phyloP scores from a whole-genome alignment of 2,113 vertebrate genomes.

The Podarcis cretensis region DNA sequence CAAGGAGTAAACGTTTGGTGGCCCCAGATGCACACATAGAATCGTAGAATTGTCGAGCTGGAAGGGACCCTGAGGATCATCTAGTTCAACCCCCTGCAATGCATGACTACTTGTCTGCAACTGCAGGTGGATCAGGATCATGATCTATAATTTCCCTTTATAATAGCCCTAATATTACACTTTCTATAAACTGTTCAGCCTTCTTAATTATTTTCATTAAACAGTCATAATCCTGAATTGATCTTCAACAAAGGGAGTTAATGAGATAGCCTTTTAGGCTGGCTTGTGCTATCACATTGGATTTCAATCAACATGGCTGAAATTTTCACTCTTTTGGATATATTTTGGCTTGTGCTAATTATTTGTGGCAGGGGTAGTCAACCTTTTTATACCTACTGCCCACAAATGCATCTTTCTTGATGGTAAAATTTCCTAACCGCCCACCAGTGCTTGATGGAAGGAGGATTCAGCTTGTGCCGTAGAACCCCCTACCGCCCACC shows the following conservation, averaged over 20 bases:
- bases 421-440: too few species aligned
- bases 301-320: not conserved
- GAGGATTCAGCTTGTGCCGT: too few species aligned
- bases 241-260: not conserved
- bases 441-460: too few species aligned
- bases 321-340: not conserved
- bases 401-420: too few species aligned
- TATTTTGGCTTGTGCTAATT: not conserved
- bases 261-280: not conserved
- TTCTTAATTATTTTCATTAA: not conserved
- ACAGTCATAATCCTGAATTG: not conserved
- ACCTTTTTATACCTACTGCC: too few species aligned
- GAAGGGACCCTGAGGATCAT: too few species aligned
- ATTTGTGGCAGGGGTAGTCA: not conserved
- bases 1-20: too few species aligned
- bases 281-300: not conserved
- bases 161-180: not conserved
- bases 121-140: not conserved
- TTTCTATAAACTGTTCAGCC: not conserved
- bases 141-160: not conserved
- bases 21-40: too few species aligned
- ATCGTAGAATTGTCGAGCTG: too few species aligned
- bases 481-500: too few species aligned
- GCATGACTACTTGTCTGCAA: not conserved
- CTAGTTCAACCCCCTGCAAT: too few species aligned